Base-by-base conservation (phyloP, 2,797 vertebrate species). In the Crax fasciolata region DNA sequence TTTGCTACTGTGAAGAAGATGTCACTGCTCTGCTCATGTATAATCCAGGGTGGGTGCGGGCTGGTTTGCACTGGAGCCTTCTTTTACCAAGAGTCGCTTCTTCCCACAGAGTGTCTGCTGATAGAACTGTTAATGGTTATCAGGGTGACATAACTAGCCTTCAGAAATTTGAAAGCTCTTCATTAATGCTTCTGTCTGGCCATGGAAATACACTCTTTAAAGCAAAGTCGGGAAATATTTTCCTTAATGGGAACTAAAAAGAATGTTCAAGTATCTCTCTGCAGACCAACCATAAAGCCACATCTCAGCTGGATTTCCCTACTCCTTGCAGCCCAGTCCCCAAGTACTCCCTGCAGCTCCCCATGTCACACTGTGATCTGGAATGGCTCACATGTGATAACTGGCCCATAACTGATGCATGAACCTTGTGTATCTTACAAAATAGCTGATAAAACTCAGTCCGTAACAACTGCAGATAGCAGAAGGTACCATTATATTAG, bases 401-500 rank as follows among this genome's bases (percentile, higher is more conserved):
- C 35, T 35, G 35, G 35, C 35, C 35, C 35, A 24, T 30, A 90
- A 30, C 12, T 51, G 28, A 74, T 46, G 9, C 20, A 78, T 4
- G 15, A 82, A 78, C 21, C 30, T 24, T 74, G 24, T 58, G 43
- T 27, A 6, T 55, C 49, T 89, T 89, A 57, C 78, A 89, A 76
- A 92, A 81, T 28, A 24, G 14, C 30, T 71, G 28, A 75, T 65
- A 48, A 55, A 59, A 76, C 73, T 30, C 39, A 39, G 54, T 73
- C 54, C 79, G 10, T 32, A 75, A 71, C 41, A 51, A 75, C 65
- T 61, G 62, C 39, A 65, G 84, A 92, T 6, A 89, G 61, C 21
- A 91, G 78, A 90, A 96, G 52, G 62, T 58, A 44, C n/a, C 2
- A 46, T 79, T 83, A 85, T 28, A 32, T 81, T 87, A 78, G 24